phyloP scores from a whole-genome alignment of 2,113 vertebrate genomes.

The Anser cygnoides region DNA sequence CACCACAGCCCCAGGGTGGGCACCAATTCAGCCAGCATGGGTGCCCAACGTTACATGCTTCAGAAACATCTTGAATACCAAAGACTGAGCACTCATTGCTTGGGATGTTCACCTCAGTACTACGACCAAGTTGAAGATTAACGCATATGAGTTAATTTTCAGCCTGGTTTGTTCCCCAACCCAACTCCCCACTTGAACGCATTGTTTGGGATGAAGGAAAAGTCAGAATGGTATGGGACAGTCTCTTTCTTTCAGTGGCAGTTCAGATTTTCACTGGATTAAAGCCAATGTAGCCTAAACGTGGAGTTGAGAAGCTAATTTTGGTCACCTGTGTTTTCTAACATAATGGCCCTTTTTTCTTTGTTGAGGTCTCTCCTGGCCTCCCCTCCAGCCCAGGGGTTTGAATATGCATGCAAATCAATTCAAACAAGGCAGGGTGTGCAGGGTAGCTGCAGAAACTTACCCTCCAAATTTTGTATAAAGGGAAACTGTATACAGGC shows the following conservation, averaged over 20 bases:
- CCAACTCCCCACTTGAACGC: background rate
- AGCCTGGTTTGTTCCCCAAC: background rate
- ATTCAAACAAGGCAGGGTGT: rapidly evolving
- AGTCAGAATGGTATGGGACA: rapidly evolving
- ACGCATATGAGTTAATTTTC: conserved; percentile 21
- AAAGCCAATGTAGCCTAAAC: background rate
- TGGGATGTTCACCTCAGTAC: rapidly evolving
- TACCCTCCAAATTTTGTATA: conserved; percentile 90
- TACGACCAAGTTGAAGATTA: background rate
- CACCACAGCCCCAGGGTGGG: background rate
- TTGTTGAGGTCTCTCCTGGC: background rate
- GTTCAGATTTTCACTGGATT: background rate
- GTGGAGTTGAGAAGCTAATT: background rate
- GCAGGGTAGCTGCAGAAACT: conserved; percentile 48
- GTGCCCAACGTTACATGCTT: rapidly evolving
- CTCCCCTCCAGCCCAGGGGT: background rate
- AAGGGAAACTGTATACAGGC: conserved; percentile 90
- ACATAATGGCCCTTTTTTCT: background rate
- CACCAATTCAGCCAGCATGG: background rate
- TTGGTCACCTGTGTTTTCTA: background rate
- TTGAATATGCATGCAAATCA: background rate
- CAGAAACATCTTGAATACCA: background rate
- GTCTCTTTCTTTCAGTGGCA: background rate
- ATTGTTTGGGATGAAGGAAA: background rate
- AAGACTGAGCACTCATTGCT: background rate